phyloP scores from a whole-genome alignment of 2,797 vertebrate species.

The Tokudaia tokunoshimensis region DNA sequence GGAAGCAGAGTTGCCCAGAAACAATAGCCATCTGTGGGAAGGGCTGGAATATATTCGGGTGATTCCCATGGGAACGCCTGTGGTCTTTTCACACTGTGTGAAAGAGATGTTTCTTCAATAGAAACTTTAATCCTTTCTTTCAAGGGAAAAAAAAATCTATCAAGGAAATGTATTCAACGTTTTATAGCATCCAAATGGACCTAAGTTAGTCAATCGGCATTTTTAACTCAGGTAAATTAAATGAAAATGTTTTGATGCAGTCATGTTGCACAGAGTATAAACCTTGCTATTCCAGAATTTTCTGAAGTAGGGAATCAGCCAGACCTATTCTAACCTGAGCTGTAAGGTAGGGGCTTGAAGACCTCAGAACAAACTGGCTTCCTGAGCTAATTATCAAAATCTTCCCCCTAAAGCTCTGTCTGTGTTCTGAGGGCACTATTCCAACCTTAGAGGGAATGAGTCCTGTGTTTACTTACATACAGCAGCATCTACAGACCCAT shows the following conservation, averaged over 20 bases:
- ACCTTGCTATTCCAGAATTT: slow-evolving; percentile 15
- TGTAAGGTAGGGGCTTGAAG: slow-evolving; percentile 14
- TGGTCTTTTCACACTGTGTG: slow-evolving; percentile 82
- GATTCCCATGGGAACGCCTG: slow-evolving; percentile 86
- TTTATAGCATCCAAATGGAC: slow-evolving; percentile 60
- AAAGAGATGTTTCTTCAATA: slow-evolving; percentile 88
- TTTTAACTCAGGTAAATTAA: slow-evolving; percentile 67
- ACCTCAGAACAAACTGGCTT: slow-evolving; percentile 36
- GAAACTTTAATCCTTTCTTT: slow-evolving; percentile 87
- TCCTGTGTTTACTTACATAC: background rate
- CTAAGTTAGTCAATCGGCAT: slow-evolving; percentile 27
- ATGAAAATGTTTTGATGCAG: slow-evolving; percentile 45
- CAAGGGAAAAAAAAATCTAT: slow-evolving; percentile 83
- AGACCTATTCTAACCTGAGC: background rate
- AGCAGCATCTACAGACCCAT: background rate
- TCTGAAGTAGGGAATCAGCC: slow-evolving; percentile 19
- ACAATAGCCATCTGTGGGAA: slow-evolving; percentile 86
- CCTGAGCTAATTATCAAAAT: background rate
- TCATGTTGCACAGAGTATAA: background rate
- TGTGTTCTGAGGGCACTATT: background rate
- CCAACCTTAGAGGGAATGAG: background rate
- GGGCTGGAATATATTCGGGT: slow-evolving; percentile 82
- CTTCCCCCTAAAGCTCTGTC: background rate
- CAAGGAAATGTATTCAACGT: slow-evolving; percentile 80
- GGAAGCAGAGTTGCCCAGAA: slow-evolving; percentile 58